A percentile compares a stretch with the other conserved stretches of the same genome.
These are phyloP conservation scores for Brevimyrus niger DNA, from an alignment of 2,113 vertebrate species.

Conservation along the genomic window DNA sequence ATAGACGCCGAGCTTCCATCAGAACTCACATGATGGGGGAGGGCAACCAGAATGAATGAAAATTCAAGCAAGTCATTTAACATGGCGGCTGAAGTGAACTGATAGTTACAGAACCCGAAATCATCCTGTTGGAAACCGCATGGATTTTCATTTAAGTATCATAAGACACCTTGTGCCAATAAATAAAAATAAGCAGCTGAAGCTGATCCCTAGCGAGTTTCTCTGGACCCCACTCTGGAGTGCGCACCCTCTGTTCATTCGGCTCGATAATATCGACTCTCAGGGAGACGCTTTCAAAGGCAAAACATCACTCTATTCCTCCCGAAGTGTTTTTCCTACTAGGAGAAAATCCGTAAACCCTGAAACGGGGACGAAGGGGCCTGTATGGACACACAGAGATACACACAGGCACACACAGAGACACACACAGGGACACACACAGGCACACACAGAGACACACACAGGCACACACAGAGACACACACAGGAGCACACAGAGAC, in stretches of 20 bases:
- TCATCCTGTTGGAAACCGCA: conserved; percentile 22
- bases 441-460: conserved; percentile 8
- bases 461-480: conserved; percentile 6
- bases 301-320: neutral
- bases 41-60: neutral
- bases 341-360: neutral
- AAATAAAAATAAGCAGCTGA: neutral
- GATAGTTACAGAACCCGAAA: conserved; percentile 46
- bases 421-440: neutral
- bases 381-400: neutral
- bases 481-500: neutral
- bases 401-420: conserved; percentile 7
- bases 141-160: neutral
- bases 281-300: neutral
- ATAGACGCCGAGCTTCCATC: neutral
- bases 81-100: neutral
- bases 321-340: neutral
- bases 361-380: neutral
- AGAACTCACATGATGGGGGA: neutral
- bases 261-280: neutral
- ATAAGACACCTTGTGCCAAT: neutral
- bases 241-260: neutral
- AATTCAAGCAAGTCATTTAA: neutral
- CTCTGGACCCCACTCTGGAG: neutral
- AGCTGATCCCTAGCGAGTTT: neutral